A percentile compares a stretch with the other conserved stretches of the same genome.
Evolutionary conservation across 2,888 invertebrate genomes (phyloP).

Genomic region (Willowsia nigromaculata): DNA sequence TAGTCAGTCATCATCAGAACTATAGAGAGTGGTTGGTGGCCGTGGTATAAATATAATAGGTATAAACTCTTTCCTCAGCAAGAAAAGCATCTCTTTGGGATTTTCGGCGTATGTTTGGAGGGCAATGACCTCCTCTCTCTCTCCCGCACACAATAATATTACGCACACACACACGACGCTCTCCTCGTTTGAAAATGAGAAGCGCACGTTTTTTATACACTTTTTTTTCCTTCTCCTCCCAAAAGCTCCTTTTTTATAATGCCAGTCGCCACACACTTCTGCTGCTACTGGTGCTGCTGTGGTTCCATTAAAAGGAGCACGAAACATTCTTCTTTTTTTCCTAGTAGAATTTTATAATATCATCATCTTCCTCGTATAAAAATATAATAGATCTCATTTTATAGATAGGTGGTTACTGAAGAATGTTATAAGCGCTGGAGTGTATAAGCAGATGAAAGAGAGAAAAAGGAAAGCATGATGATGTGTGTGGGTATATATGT

Average conservation of each 20-base stretch:
- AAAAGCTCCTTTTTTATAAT: not conserved
- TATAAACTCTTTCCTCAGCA: not conserved
- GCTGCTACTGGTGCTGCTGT: not conserved
- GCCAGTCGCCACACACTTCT: not conserved
- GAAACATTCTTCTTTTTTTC: slow-evolving; percentile 1
- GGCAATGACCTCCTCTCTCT: slow-evolving; percentile 66
- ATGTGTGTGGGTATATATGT: not conserved
- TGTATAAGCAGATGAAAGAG: not conserved
- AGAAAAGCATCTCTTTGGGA: slow-evolving; percentile 39
- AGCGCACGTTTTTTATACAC: slow-evolving; percentile 49
- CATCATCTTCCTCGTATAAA: not conserved
- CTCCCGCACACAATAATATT: slow-evolving; percentile 59
- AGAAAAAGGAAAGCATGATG: not conserved
- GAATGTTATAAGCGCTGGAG: not conserved
- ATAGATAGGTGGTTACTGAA: not conserved
- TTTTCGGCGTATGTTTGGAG: slow-evolving; percentile 55
- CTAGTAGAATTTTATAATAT: not conserved
- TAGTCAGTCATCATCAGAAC: not conserved
- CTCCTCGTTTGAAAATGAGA: not conserved
- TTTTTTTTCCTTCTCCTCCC: slow-evolving; percentile 16
- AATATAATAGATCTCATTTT: not conserved
- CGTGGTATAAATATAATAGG: not conserved
- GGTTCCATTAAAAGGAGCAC: slow-evolving; percentile 10
- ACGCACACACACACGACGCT: slow-evolving; percentile 45
- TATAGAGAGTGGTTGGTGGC: not conserved